These are phyloP conservation scores for Gallinago nigripennis DNA, from an alignment of 2,797 vertebrate genomes.

Conservation along the genomic window DNA sequence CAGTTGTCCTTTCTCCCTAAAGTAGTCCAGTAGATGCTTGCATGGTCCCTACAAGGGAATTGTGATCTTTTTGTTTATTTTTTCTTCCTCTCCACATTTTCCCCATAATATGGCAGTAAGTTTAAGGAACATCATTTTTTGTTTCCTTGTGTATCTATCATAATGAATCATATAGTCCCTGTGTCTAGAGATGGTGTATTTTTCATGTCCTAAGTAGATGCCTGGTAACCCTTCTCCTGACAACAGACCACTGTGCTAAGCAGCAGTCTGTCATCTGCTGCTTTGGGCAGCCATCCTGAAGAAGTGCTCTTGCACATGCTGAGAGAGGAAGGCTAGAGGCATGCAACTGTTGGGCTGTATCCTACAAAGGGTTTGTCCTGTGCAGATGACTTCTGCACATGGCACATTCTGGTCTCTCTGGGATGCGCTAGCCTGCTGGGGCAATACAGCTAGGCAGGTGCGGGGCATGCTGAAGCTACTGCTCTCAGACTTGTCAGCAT, in stretches of 20 bases:
- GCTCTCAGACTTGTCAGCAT: not conserved
- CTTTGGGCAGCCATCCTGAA: not conserved
- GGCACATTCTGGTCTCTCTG: not conserved
- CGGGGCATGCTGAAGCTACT: not conserved
- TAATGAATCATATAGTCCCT: not conserved
- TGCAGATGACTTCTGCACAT: fast-evolving
- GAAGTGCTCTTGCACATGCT: not conserved
- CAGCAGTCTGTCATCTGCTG: not conserved
- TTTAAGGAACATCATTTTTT: not conserved
- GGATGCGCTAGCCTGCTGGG: not conserved
- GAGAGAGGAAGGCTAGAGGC: not conserved
- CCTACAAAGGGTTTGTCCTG: fast-evolving
- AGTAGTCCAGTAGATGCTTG: not conserved
- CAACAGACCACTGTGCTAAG: not conserved
- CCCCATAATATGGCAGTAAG: not conserved
- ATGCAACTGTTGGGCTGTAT: not conserved
- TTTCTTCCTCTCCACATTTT: not conserved
- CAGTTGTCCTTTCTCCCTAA: not conserved
- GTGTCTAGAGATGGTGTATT: not conserved
- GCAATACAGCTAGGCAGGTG: not conserved
- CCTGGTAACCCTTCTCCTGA: not conserved
- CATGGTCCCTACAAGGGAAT: not conserved
- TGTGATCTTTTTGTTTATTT: not conserved
- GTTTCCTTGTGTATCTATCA: not conserved
- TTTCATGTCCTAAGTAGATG: not conserved